Base-by-base conservation (phyloP, 30 jellyfish, hydroid and myxozoan genomes). In the Cassiopea andromeda region DNA sequence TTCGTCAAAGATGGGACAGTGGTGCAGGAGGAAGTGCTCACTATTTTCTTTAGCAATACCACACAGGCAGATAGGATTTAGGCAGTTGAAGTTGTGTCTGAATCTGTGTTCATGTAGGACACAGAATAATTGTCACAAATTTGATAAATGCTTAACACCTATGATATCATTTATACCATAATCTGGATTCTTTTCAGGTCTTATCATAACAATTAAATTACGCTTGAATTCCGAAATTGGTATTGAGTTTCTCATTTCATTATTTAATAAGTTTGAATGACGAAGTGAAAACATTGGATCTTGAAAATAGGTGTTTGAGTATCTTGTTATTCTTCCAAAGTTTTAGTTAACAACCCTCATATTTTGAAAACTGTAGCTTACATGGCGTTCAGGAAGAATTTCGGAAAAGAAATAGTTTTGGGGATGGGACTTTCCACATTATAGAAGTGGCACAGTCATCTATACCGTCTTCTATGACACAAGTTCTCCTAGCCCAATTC, bases 401-500 rank as follows among this genome's bases (percentile, higher is more conserved):
- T 81, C 89, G 7, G 48, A 60, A 81, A 81, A 59, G 6, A 81
- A 84, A 72, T 81, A 81, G n/a, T 4, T 72, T 5, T 66, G 89
- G n/a, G 89, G 60, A 17, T 14, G 84, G 19, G 89, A 17, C 44
- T 58, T 81, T 16, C 38, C 46, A 81, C 9, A 45, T 48, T 82
- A 68, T 50, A 82, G 46, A 82, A 82, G 47, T 82, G 91, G 85
- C 91, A 82, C 66, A 61, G 85, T 45, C 85, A 15, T 82, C 91
- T 64, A 49, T 82, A 82, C 91, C 91, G 68, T 48, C 91, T 66
- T 48, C 91, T 82, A 84, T 81, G 84, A 57, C 60, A 81, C 54
- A 81, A n/a, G 57, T 72, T 59, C 57, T 81, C 89, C 92, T 88
- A 75, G 14, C 93, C 93, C 54, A 85, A 58, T 73, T 85, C 93